phyloP scores from a whole-genome alignment of 2,888 invertebrate species.

The Anthrax anthrax region DNA sequence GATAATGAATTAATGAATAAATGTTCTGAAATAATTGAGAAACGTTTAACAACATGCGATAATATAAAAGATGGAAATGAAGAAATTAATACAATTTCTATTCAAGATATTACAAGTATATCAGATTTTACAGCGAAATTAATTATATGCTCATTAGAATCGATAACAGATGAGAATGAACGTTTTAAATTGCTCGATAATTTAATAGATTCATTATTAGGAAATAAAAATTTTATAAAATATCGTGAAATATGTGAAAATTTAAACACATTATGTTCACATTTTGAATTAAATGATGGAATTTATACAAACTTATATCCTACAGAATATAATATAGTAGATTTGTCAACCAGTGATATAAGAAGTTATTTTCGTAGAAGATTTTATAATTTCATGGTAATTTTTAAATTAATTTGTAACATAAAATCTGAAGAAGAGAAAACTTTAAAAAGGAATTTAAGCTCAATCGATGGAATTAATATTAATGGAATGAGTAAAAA shows the following conservation, averaged over 20 bases:
- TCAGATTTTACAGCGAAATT: conserved; percentile 24
- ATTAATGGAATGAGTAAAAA: too few species aligned
- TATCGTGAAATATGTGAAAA: conserved; percentile 10
- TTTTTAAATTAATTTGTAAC: conserved; percentile 24
- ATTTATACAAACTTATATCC: conserved; percentile 8
- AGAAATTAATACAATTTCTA: conserved; percentile 8
- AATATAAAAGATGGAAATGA: not conserved
- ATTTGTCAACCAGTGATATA: conserved; percentile 7
- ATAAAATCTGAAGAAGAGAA: conserved; percentile 3
- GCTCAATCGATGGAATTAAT: too few species aligned
- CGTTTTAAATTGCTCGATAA: conserved; percentile 19
- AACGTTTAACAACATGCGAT: conserved; percentile 11
- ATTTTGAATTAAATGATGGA: conserved; percentile 20
- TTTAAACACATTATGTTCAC: conserved; percentile 19
- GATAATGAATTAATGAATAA: conserved; percentile 18
- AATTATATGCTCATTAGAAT: conserved; percentile 26
- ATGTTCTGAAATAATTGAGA: conserved; percentile 20
- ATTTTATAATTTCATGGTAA: conserved; percentile 21
- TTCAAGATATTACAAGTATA: conserved; percentile 18
- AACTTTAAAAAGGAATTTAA: not conserved
- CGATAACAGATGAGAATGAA: conserved; percentile 18
- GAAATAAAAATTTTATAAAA: conserved; percentile 3
- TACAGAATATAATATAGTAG: not conserved
- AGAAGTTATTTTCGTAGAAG: conserved; percentile 17
- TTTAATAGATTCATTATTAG: conserved; percentile 6